These are phyloP conservation scores for Petrocephalus sullivani DNA, from an alignment of 2,797 vertebrate genomes.

Conservation along the genomic window DNA sequence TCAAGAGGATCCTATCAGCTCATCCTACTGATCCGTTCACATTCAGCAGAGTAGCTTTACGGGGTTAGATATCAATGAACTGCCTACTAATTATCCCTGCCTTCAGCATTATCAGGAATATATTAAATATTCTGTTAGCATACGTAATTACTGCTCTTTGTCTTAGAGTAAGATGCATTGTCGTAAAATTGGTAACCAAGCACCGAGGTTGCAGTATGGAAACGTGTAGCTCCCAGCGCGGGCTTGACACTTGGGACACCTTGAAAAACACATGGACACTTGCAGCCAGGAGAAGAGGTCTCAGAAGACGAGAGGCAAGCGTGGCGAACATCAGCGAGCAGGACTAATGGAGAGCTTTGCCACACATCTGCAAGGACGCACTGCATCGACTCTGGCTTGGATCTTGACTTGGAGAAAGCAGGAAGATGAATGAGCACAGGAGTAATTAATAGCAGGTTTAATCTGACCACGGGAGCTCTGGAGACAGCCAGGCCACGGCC, in stretches of 20 bases:
- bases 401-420: background rate
- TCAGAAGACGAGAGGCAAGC: background rate
- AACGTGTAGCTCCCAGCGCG: background rate
- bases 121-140: constrained; percentile 5
- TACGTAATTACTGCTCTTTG: background rate
- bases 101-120: background rate
- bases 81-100: background rate
- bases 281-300: background rate
- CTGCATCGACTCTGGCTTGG: background rate
- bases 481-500: background rate
- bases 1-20: background rate
- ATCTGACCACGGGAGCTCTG: background rate
- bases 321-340: background rate
- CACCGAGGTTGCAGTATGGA: background rate
- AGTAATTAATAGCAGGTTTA: constrained; percentile 11
- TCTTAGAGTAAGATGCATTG: background rate
- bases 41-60: background rate
- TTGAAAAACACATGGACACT: background rate
- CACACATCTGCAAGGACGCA: background rate
- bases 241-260: background rate
- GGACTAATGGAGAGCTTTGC: background rate
- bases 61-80: background rate
- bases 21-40: background rate
- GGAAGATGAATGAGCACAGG: background rate
- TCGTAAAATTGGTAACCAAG: background rate